Evolutionary conservation across 2,888 invertebrate species (phyloP), one percentile per base, ranked within the genome.

Genomic region (Invenusta paracnida): DNA sequence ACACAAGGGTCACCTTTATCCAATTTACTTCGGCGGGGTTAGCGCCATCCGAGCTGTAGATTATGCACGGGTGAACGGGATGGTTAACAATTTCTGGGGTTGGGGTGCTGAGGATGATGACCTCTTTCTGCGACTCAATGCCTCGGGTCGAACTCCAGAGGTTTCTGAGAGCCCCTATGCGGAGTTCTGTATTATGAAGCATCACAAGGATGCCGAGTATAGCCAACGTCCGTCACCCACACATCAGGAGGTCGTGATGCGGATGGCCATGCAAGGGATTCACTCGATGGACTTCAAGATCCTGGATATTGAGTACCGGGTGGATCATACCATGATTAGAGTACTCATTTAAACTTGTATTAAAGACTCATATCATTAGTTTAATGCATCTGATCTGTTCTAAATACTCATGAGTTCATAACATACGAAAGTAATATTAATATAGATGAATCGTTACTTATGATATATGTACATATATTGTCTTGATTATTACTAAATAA

Each of bases 71-170:
- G 27, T 25, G 17, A 82, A 82, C 27, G 82, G 82, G 25, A 82
- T 82, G 82, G 30, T 82, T 11, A 82, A 82, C 30, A 29, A 82
- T 82, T 82, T 28, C 30, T 82, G 82, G 82, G 82, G 82, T 1
- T 82, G 82, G 82, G 82, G 82, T 2, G 82, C 29, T 2, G 82
- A 82, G n/a, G 82, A 82, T 82, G 82, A 82, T n/a, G 82, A 82
- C 30, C n/a, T 82, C 27, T 25, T 30, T 82, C 29, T 30, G 29
- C 27, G 82, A 17, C n/a, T 82, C 13, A 25, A 1, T 1, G 2
- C 1, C 29, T 30, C 29, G 25, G 17, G 2, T 28, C 30, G 29
- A 2, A 29, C 29, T 1, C 82, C 82, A 11, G 17, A 82, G 25
- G 1, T n/a, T 13, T 30, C 30, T 30, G 17, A 13, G n/a, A 23